Evolutionary conservation across 2,888 invertebrate genomes (phyloP).

Genomic region (Cylloceria caligata): DNA sequence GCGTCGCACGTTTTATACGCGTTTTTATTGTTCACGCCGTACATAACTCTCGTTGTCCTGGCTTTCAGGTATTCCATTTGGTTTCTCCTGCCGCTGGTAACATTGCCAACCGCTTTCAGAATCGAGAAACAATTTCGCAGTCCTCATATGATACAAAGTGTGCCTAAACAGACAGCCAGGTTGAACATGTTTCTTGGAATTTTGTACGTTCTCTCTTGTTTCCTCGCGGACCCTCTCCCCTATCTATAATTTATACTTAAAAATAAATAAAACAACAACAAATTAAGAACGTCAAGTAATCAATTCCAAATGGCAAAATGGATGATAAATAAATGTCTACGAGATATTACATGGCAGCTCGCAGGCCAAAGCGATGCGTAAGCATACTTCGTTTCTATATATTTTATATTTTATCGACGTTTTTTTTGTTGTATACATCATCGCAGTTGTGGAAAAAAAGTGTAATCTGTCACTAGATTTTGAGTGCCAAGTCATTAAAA

Average conservation of each 20-base stretch:
- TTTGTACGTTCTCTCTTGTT: constrained; percentile 93
- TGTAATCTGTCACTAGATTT: not conserved
- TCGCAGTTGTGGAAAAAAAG: constrained; percentile 13
- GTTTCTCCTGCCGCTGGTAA: constrained; percentile 95
- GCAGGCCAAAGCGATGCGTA: constrained; percentile 49
- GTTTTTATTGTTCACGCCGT: constrained; percentile 95
- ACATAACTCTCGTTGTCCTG: constrained; percentile 94
- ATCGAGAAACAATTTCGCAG: constrained; percentile 95
- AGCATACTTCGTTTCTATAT: constrained; percentile 54
- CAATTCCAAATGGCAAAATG: constrained; percentile 38
- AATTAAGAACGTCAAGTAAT: constrained; percentile 14
- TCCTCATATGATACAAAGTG: constrained; percentile 91
- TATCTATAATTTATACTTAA: constrained; percentile 75
- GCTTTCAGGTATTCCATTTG: constrained; percentile 94
- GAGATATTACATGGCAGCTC: constrained; percentile 44
- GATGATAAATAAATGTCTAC: constrained; percentile 44
- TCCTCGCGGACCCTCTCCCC: constrained; percentile 81
- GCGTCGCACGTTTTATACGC: constrained; percentile 96
- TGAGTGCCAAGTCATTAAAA: constrained; percentile 16
- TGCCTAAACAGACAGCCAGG: constrained; percentile 95
- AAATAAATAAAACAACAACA: constrained; percentile 6
- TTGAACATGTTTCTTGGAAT: constrained; percentile 96
- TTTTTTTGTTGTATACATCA: constrained; percentile 30
- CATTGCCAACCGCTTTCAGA: constrained; percentile 94
- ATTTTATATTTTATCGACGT: constrained; percentile 40